Conservation (phyloP, 2,113 vertebrate genomes). For the Eidolon helvum region DNA sequence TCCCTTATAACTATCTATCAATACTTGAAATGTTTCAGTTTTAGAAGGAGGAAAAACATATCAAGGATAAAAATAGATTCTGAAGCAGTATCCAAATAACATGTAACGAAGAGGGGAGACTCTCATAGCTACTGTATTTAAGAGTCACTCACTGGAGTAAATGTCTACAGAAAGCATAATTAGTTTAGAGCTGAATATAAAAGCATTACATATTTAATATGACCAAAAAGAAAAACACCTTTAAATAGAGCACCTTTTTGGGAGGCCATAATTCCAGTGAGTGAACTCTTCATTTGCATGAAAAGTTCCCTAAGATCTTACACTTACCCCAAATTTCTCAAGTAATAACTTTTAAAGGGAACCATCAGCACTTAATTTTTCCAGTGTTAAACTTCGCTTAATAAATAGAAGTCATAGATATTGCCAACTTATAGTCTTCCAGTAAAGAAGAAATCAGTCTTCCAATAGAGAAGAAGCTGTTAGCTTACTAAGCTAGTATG, state of each 20-base stretch:
- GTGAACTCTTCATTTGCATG: neutral
- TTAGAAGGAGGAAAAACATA: neutral
- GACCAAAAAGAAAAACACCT: neutral
- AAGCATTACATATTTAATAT: neutral
- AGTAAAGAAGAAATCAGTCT: neutral
- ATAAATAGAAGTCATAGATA: neutral
- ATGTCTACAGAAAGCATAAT: neutral
- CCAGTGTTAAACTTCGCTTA: neutral
- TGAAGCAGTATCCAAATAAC: neutral
- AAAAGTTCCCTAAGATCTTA: neutral
- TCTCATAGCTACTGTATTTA: neutral
- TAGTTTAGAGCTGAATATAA: conserved; percentile 12
- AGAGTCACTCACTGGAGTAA: neutral
- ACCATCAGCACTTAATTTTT: neutral
- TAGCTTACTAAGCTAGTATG: neutral
- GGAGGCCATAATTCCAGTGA: neutral
- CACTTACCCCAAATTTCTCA: neutral
- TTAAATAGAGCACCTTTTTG: neutral
- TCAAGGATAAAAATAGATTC: neutral
- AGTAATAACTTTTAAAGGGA: conserved; percentile 17
- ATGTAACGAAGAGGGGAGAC: neutral
- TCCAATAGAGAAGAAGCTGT: neutral
- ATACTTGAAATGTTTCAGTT: neutral
- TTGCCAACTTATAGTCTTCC: neutral
- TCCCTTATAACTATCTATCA: neutral